Conservation (phyloP, 2,888 invertebrate genomes). For the Microchrysa polita region DNA sequence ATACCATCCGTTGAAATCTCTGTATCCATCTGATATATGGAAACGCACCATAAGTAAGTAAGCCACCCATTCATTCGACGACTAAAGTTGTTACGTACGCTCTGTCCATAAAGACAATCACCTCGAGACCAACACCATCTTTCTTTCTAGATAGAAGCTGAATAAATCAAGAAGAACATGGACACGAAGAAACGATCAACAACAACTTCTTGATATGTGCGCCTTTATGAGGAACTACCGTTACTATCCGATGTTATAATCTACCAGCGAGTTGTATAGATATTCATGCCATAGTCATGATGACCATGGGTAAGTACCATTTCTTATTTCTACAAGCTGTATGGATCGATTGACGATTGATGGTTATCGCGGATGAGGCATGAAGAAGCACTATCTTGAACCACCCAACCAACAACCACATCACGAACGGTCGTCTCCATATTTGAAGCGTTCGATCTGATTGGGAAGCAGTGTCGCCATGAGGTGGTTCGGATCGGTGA, state of each 20-base stretch:
- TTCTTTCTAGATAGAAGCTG: not conserved
- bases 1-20: too few species aligned
- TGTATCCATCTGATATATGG: not conserved
- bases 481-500: constrained; percentile 32
- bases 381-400: not conserved
- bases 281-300: constrained; percentile 19
- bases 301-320: constrained; percentile 24
- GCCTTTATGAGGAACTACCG: constrained; percentile 17
- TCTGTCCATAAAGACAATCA: constrained; percentile 17
- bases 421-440: constrained; percentile 16
- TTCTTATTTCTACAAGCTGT: not conserved
- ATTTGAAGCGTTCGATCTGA: constrained; percentile 44
- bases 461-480: constrained; percentile 46
- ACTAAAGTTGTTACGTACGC: not conserved
- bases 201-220: constrained; percentile 19
- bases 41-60: not conserved
- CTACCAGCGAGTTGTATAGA: not conserved
- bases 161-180: constrained; percentile 30
- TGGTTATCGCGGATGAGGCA: constrained; percentile 14
- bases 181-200: constrained; percentile 13
- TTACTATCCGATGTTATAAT: constrained; percentile 23
- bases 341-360: not conserved
- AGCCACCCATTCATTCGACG: constrained; percentile 1
- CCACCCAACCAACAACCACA: too few species aligned
- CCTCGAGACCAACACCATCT: not conserved